Evolutionary conservation across 2,888 invertebrate species (phyloP), one percentile per base, ranked within the genome.

Genomic region (Busseola fusca): DNA sequence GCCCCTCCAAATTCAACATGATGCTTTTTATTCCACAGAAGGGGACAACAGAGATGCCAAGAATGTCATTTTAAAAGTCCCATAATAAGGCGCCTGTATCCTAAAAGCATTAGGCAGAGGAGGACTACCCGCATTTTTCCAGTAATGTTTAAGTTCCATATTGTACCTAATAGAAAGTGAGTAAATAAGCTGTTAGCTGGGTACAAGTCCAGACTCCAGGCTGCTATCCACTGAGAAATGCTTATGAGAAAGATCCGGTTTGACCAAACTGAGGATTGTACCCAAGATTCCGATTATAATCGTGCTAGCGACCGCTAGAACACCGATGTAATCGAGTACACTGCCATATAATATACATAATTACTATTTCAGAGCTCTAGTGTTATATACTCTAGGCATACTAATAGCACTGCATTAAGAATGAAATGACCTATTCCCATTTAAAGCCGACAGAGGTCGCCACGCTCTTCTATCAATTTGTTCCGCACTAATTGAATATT

Each of bases 401-500:
- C 27, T 27, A 64, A 72, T 48, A 64, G 45, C 21, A 62, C 27
- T 14, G 9, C n/a, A 37, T 45, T 57, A 63, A 78, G 14, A 25
- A 59, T 52, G n/a, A n/a, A n/a, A 66, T 66, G 64, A 69, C 58
- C 70, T 69, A 54, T 64, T 74, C 69, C 42, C 56, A 68, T 69
- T 81, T 60, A 45, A 52, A 57, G n/a, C 63, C 42, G 34, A 14
- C 54, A 74, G 64, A 72, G 71, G 72, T 77, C 78, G 72, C 68
- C 45, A 64, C 69, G 74, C 67, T 69, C 52, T 63, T 69, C 65
- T 64, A 72, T 72, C 85, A 80, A 80, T 85, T 72, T 64, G 79
- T 84, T 84, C 82, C 76, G 76, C 74, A 77, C 68, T 80, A 72
- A 79, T 76, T 81, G 27, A 21, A 70, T 76, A 82, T 78, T 74